Base-by-base conservation (phyloP, 2,113 vertebrate genomes). In the Atractosteus spatula region DNA sequence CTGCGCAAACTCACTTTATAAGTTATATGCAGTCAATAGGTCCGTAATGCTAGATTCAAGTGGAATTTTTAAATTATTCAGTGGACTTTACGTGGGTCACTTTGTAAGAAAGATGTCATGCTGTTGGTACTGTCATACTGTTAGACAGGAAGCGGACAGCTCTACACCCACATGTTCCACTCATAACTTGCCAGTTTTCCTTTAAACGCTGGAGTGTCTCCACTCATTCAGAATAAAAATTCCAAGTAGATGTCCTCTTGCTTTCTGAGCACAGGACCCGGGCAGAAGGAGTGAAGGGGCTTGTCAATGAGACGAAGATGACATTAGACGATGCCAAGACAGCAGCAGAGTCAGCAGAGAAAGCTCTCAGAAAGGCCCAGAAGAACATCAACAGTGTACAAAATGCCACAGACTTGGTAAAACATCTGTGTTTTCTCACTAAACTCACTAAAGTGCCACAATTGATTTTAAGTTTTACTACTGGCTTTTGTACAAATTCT, bases 221-320 rank as follows among this genome's bases (percentile, higher is more conserved):
- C 1, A 29, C 29, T 29, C 29, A 29, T 29, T 29, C 29, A 29
- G 29, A 2, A 29, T 29, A 29, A 29, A 29, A 29, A 29, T 29
- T 29, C 29, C 29, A 29, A 29, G 29, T 29, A 29, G 29, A 29
- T 29, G 29, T 29, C 29, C 29, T 29, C 29, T 29, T 71, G n/a
- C 77, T 51, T 71, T 2, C 42, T 74, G 64, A 80, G 17, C 76
- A 61, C 78, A 96, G 95, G 84, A 74, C n/a, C 0, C 73, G 66
- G 69, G 91, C 92, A 0, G 85, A 91, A 56, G 79, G 70, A 0
- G 79, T 93, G 71, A 86, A 84, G 71, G 85, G 86, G 0, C 73
- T 72, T 1, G 81, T 86, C 6, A 71, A 0, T 0, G 80, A 66
- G 3, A 90, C 91, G 0, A 90, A 87, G 62, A 71, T 51, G 54